phyloP scores from a whole-genome alignment of 2,888 invertebrate species.

The Trissolcus japonicus region DNA sequence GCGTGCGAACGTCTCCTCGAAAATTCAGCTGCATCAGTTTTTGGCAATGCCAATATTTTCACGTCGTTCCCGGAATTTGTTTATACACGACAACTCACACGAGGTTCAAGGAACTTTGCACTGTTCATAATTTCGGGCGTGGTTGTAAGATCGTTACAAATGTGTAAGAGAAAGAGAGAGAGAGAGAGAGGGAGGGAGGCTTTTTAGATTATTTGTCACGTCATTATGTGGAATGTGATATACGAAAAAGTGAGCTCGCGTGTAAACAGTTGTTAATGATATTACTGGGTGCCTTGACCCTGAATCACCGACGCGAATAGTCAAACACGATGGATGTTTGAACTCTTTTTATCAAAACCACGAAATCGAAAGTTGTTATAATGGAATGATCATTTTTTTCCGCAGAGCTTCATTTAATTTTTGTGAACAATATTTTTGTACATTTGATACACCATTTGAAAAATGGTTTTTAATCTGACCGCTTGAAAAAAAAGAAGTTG shows the following conservation, averaged over 20 bases:
- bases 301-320: conserved; percentile 33
- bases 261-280: conserved; percentile 35
- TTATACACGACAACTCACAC: background rate
- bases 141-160: background rate
- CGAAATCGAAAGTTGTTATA: too few species aligned
- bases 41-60: too few species aligned
- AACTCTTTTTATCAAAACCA: conserved; percentile 26
- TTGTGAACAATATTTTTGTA: too few species aligned
- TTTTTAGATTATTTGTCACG: conserved; percentile 31
- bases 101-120: conserved; percentile 1
- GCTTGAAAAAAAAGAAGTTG: too few species aligned
- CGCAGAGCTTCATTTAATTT: conserved; percentile 2
- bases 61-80: background rate
- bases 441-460: too few species aligned
- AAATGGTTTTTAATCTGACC: too few species aligned
- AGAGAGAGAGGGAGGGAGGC: conserved; percentile 1
- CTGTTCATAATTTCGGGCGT: too few species aligned
- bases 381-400: background rate
- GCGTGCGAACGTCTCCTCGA: too few species aligned
- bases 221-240: conserved; percentile 31
- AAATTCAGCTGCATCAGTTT: too few species aligned
- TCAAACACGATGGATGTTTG: conserved; percentile 25
- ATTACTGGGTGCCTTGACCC: conserved; percentile 38
- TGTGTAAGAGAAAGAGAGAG: conserved; percentile 2
- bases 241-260: conserved; percentile 25